Evolutionary conservation across 1,140 invertebrate genomes (phyloP).

Genomic region (Yoshiicerus persimilis): DNA sequence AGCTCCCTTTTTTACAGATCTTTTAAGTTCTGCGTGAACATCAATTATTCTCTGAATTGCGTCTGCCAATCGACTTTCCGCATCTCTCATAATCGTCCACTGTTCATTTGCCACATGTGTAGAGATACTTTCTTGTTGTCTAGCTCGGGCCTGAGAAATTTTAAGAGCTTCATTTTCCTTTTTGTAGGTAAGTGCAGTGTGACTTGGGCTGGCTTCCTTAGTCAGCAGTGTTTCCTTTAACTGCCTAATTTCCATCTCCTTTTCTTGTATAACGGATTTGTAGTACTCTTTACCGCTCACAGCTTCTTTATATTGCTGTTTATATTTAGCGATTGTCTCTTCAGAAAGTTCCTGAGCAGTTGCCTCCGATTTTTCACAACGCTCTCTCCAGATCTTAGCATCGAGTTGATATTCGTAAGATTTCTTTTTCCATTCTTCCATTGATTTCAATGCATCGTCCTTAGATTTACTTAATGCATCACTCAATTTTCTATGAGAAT

Average conservation of each 20-base stretch:
- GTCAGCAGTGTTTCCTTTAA: background rate
- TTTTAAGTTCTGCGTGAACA: background rate
- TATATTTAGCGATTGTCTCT: background rate
- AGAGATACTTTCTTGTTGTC: background rate
- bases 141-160: background rate
- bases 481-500: background rate
- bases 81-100: background rate
- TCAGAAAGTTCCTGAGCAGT: background rate
- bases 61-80: background rate
- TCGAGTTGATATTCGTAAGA: background rate
- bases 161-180: background rate
- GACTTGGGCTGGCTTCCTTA: background rate
- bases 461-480: background rate
- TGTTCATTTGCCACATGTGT: background rate
- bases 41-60: background rate
- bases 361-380: background rate
- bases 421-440: conserved; percentile 4
- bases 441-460: background rate
- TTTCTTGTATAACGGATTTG: background rate
- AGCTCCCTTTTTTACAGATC: background rate
- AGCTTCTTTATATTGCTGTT: background rate
- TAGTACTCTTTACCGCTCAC: background rate
- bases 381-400: background rate
- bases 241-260: background rate
- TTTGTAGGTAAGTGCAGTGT: background rate